Percentiles rank a stretch among this genome's conserved stretches.
phyloP scores from a whole-genome alignment of 2,888 invertebrate species.

The Mamestra brassicae region DNA sequence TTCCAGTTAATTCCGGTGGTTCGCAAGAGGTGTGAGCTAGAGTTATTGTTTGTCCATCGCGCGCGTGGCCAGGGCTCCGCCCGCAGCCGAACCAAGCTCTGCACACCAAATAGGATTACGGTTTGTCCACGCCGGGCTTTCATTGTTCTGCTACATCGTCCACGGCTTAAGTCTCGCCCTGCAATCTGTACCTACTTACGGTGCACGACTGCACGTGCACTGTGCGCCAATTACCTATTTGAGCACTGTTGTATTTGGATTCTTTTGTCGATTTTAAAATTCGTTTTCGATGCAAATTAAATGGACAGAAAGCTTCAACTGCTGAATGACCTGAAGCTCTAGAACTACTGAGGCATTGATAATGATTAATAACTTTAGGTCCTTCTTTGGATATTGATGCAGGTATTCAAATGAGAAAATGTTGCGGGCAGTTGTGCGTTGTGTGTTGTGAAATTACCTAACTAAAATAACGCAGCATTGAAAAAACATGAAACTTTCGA shows the following conservation, averaged over 20 bases:
- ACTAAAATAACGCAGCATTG: background rate
- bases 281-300: conserved; percentile 12
- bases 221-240: conserved; percentile 69
- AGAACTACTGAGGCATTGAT: background rate
- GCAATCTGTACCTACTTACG: conserved; percentile 69
- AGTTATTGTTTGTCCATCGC: conserved; percentile 76
- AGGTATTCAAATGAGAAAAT: background rate
- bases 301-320: background rate
- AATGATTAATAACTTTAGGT: background rate
- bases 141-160: conserved; percentile 75
- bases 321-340: too few relatives aligned
- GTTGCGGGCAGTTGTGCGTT: background rate
- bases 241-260: conserved; percentile 29
- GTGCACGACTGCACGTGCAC: conserved; percentile 62
- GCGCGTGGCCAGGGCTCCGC: conserved; percentile 34
- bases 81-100: conserved; percentile 52
- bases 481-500: conserved; percentile 2
- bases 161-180: conserved; percentile 67
- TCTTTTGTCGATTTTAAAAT: conserved; percentile 17
- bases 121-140: conserved; percentile 74
- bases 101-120: conserved; percentile 79
- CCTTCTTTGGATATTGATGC: background rate
- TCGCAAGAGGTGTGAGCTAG: conserved; percentile 69
- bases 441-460: background rate
- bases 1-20: conserved; percentile 64